Evolutionary conservation across 2,113 vertebrate genomes (phyloP).

Genomic region (Galeopterus variegatus): DNA sequence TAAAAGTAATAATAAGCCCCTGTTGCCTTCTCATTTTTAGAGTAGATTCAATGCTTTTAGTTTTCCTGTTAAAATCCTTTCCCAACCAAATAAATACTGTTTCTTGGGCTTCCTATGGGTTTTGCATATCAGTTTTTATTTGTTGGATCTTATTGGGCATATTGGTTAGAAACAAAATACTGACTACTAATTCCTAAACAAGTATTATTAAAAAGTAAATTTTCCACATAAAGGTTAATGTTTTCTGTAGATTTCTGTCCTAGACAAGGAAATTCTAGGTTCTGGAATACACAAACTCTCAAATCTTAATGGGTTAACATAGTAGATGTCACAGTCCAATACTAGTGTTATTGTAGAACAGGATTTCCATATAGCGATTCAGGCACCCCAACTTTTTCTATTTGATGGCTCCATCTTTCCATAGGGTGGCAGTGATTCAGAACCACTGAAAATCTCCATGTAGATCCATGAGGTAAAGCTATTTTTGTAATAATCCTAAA

Average conservation of each 20-base stretch:
- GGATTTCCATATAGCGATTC: neutral
- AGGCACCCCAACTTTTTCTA: neutral
- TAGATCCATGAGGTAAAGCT: neutral
- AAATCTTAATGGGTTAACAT: neutral
- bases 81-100: neutral
- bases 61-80: conserved; percentile 46
- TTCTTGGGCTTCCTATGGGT: neutral
- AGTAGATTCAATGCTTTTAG: neutral
- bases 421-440: neutral
- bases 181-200: neutral
- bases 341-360: neutral
- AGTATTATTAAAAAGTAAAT: neutral
- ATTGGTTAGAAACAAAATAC: neutral
- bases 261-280: neutral
- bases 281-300: neutral
- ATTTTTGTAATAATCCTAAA: neutral
- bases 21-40: neutral
- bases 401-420: neutral
- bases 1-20: neutral
- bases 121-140: neutral
- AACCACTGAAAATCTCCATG: neutral
- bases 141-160: neutral
- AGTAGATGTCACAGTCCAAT: neutral
- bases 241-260: conserved; percentile 1
- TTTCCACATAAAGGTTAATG: neutral